A percentile compares a stretch with the other conserved stretches of the same genome.
These are phyloP conservation scores for Barnardius zonarius DNA, from an alignment of 2,113 vertebrate species.

Conservation along the genomic window DNA sequence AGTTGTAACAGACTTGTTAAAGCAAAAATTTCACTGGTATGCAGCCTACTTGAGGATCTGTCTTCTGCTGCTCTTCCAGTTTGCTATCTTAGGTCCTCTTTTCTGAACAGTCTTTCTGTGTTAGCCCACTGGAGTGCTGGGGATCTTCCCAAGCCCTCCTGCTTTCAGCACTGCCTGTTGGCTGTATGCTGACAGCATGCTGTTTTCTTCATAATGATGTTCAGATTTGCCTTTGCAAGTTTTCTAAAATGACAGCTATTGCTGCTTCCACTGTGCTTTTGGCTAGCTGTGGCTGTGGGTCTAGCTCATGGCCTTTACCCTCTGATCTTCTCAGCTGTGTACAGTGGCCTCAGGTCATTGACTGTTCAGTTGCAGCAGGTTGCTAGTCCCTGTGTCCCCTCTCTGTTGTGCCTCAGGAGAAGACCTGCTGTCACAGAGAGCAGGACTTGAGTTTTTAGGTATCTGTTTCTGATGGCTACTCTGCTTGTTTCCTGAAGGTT, in stretches of 20 bases:
- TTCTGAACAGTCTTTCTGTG: background rate
- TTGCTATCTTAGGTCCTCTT: background rate
- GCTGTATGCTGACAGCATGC: accelerated
- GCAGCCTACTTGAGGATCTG: background rate
- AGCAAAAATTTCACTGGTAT: background rate
- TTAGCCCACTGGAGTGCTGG: background rate
- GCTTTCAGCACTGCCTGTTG: background rate
- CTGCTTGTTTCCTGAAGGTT: background rate
- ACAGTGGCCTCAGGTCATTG: background rate
- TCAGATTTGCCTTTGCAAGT: background rate
- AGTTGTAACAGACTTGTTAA: background rate
- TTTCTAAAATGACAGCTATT: background rate
- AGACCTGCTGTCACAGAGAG: accelerated
- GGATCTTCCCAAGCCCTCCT: background rate
- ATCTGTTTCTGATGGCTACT: accelerated
- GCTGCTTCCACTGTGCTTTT: background rate
- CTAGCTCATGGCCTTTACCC: background rate
- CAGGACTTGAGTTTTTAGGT: background rate
- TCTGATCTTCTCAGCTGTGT: background rate
- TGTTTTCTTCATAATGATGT: background rate
- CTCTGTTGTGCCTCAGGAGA: background rate
- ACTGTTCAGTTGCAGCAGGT: background rate
- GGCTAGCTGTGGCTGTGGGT: background rate
- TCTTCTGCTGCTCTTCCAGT: background rate
- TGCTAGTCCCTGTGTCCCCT: background rate